Evolutionary conservation across 92 coral and sea anemone species (phyloP).

Genomic region (Bergia sp.): DNA sequence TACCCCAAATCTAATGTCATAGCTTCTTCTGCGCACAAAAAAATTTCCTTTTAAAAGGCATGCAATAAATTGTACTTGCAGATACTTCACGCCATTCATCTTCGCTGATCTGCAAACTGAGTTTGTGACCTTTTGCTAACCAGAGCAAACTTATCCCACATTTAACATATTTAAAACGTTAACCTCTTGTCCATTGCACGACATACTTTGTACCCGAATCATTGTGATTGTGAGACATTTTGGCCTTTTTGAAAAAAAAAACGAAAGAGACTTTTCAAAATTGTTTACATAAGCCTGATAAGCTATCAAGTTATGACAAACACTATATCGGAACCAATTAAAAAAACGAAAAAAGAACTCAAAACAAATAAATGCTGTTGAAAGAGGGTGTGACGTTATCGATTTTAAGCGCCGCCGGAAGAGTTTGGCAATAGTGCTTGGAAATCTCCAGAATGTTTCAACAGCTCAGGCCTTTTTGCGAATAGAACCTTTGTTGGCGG

Average conservation of each 20-base stretch:
- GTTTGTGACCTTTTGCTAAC: neutral
- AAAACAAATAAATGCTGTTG: slow-evolving; percentile 34
- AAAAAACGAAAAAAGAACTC: neutral
- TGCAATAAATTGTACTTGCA: too few species aligned
- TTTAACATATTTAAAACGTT: too few species aligned
- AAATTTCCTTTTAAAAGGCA: too few species aligned
- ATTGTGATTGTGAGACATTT: neutral
- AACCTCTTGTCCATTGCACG: too few species aligned
- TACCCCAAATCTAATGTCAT: neutral
- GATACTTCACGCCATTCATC: too few species aligned
- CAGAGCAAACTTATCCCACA: neutral
- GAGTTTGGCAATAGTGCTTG: neutral
- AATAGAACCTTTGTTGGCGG: neutral
- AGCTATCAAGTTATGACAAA: slow-evolving; percentile 5
- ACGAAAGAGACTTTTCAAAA: neutral
- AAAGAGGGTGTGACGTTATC: slow-evolving; percentile 43
- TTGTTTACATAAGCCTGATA: neutral
- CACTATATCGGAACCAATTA: neutral
- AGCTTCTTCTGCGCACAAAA: neutral
- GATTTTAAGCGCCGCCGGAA: neutral
- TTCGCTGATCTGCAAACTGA: neutral
- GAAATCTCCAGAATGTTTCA: slow-evolving; percentile 27
- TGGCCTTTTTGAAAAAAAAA: neutral
- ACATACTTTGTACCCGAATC: neutral
- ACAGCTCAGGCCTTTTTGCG: neutral